A percentile compares a stretch with the other conserved stretches of the same genome.
phyloP scores from a whole-genome alignment of 1,140 invertebrate genomes.

The Daktulosphaira vitifoliae region DNA sequence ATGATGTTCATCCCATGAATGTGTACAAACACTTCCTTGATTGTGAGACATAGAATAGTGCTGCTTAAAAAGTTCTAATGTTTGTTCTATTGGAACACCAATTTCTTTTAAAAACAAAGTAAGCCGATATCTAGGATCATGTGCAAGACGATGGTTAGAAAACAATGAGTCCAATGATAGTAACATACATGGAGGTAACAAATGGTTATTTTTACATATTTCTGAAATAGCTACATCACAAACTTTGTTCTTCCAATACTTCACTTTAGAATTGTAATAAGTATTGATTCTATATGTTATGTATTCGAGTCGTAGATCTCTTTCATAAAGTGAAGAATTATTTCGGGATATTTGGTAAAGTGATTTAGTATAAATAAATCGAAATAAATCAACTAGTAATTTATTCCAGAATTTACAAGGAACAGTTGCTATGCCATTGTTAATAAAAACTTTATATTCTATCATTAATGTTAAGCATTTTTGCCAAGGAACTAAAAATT shows the following conservation, averaged over 20 bases:
- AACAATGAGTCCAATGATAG: constrained; percentile 16
- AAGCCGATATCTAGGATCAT: constrained; percentile 17
- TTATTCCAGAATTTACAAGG: constrained; percentile 1
- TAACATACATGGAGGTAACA: constrained; percentile 15
- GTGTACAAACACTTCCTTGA: constrained; percentile 2
- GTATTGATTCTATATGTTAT: neutral
- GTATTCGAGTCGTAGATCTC: neutral
- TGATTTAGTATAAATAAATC: constrained; percentile 17
- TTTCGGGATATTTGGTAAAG: neutral
- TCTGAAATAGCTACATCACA: neutral
- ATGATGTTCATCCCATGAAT: constrained; percentile 12
- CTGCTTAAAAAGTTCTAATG: constrained; percentile 1
- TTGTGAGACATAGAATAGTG: constrained; percentile 8
- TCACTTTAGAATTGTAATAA: constrained; percentile 1
- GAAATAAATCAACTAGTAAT: constrained; percentile 12
- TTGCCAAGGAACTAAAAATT: constrained; percentile 24
- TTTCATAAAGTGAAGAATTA: neutral
- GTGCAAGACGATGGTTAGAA: constrained; percentile 22
- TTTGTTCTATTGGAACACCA: constrained; percentile 10
- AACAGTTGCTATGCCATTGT: constrained; percentile 5
- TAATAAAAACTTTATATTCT: neutral
- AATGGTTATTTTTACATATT: neutral
- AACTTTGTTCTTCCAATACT: constrained; percentile 4
- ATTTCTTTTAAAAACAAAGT: constrained; percentile 28
- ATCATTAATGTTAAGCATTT: constrained; percentile 1